Evolutionary conservation across 2,797 vertebrate genomes (phyloP).

Genomic region (Diplodus puntazzo): DNA sequence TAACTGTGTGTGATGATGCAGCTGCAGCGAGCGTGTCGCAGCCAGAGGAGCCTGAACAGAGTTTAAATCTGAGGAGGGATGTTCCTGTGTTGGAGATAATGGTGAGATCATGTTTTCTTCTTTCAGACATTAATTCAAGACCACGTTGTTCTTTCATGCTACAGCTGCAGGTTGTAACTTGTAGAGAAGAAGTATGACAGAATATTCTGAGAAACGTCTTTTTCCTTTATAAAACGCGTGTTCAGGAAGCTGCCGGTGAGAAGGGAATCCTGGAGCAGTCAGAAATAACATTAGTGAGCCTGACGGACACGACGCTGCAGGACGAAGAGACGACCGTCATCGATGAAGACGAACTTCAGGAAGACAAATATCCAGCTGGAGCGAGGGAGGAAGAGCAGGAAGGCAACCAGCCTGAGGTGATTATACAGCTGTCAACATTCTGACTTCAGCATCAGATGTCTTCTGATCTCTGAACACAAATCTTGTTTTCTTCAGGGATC

Average conservation of each 20-base stretch:
- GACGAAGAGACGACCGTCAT: slow-evolving; percentile 72
- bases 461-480: slow-evolving; percentile 3
- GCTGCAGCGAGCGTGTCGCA: neutral
- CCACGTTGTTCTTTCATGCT: neutral
- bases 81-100: slow-evolving; percentile 66
- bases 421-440: neutral
- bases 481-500: slow-evolving; percentile 47
- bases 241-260: slow-evolving; percentile 82
- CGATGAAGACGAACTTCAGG: slow-evolving; percentile 60
- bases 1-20: slow-evolving; percentile 20
- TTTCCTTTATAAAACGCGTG: neutral
- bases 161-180: neutral
- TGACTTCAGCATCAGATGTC: neutral
- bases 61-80: slow-evolving; percentile 34
- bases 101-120: slow-evolving; percentile 42
- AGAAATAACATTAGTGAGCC: slow-evolving; percentile 88
- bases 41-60: slow-evolving; percentile 41
- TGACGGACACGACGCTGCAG: slow-evolving; percentile 84
- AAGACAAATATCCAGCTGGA: neutral
- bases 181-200: neutral
- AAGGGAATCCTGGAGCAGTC: slow-evolving; percentile 94
- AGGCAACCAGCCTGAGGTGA: slow-evolving; percentile 35
- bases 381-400: slow-evolving; percentile 2
- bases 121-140: neutral
- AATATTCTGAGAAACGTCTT: neutral